Evolutionary conservation across 1,140 invertebrate species (phyloP).

Genomic region (Neocloeon triangulifer): DNA sequence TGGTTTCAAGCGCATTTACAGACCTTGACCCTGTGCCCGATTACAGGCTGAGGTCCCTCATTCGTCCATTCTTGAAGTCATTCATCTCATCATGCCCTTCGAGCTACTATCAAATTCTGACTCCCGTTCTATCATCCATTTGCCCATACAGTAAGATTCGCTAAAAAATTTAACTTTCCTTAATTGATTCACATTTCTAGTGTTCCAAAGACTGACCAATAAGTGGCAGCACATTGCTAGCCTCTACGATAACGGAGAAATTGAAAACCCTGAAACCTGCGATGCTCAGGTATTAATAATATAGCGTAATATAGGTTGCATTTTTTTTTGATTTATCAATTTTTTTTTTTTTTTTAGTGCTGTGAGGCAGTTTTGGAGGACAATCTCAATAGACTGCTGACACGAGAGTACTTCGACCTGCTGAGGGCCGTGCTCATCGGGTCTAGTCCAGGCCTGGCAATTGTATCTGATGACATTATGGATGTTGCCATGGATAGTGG

Average conservation of each 20-base stretch:
- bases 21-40: slow-evolving; percentile 60
- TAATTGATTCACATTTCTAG: slow-evolving; percentile 18
- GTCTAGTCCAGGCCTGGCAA: slow-evolving; percentile 11
- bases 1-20: slow-evolving; percentile 39
- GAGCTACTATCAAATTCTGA: slow-evolving; percentile 46
- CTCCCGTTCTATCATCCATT: slow-evolving; percentile 52
- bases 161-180: slow-evolving; percentile 1
- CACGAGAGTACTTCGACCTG: slow-evolving; percentile 66
- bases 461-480: slow-evolving; percentile 2
- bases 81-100: slow-evolving; percentile 67
- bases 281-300: slow-evolving; percentile 33
- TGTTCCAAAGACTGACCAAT: slow-evolving; percentile 45
- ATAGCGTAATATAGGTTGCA: background rate
- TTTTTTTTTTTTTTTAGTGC: slow-evolving; percentile 1
- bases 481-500: slow-evolving; percentile 7
- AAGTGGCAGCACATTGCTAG: slow-evolving; percentile 58
- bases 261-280: slow-evolving; percentile 46
- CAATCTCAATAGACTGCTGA: slow-evolving; percentile 64
- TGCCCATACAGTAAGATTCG: slow-evolving; percentile 44
- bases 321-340: slow-evolving; percentile 4
- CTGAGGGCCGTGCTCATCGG: slow-evolving; percentile 41
- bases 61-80: slow-evolving; percentile 63
- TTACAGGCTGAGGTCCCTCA: slow-evolving; percentile 55
- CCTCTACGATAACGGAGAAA: slow-evolving; percentile 43
- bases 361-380: slow-evolving; percentile 59